Conservation (phyloP, 2,113 vertebrate genomes). For the Scophthalmus maximus region DNA sequence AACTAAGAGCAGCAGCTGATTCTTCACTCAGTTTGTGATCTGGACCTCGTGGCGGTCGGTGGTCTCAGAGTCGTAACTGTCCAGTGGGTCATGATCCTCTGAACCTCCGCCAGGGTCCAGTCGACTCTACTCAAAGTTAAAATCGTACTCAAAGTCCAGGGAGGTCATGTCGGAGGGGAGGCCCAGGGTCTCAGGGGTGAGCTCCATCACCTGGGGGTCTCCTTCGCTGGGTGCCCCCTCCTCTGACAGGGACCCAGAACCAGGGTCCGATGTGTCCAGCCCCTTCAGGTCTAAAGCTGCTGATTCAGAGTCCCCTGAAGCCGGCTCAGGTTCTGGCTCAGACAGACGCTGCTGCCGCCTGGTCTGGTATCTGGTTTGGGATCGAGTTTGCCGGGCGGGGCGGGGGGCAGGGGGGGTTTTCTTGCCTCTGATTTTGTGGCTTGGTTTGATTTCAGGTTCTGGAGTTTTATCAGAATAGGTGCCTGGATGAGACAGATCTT, state of each 20-base stretch:
- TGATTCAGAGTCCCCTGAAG: slow-evolving; percentile 21
- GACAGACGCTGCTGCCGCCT: slow-evolving; percentile 41
- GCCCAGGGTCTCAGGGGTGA: slow-evolving; percentile 65
- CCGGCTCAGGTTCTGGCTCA: slow-evolving; percentile 24
- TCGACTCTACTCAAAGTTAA: slow-evolving; percentile 67
- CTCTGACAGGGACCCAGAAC: background rate
- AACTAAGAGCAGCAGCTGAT: no score
- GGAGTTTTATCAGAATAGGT: background rate
- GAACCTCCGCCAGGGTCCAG: slow-evolving; percentile 1
- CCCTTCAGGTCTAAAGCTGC: slow-evolving; percentile 14
- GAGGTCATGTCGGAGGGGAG: slow-evolving; percentile 65
- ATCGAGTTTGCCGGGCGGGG: slow-evolving; percentile 46
- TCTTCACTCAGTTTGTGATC: no score
- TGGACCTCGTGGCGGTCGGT: no score
- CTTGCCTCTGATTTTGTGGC: slow-evolving; percentile 56
- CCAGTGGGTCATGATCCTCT: no score
- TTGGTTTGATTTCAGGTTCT: slow-evolving; percentile 38
- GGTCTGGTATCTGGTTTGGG: slow-evolving; percentile 65
- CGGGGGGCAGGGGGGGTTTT: slow-evolving; percentile 13
- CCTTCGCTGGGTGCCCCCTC: background rate
- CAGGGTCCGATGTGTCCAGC: background rate
- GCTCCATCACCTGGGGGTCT: background rate
- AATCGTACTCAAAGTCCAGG: slow-evolving; percentile 61
- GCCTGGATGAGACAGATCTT: slow-evolving; percentile 9
- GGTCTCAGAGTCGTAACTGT: no score